Percentiles rank a stretch among this genome's conserved stretches.
Conservation (phyloP, 92 coral and sea anemone genomes). For the Epizoanthus illoricatus region DNA sequence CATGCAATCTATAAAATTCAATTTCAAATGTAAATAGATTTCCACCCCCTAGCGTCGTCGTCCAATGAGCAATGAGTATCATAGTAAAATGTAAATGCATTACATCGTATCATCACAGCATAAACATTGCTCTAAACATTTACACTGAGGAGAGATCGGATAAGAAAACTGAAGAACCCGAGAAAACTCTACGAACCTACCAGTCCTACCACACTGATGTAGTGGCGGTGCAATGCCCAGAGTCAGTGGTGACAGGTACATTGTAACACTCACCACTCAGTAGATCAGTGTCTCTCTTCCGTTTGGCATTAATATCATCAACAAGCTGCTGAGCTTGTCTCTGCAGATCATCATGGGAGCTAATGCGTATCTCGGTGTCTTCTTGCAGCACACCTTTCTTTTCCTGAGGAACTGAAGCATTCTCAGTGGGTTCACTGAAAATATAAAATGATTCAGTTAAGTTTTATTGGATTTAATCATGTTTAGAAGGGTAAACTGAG, state of each 20-base stretch:
- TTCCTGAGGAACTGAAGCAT: constrained; percentile 26
- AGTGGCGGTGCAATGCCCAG: background rate
- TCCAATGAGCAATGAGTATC: background rate
- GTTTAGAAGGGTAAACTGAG: no score
- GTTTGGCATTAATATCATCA: constrained; percentile 90
- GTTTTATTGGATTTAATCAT: no score
- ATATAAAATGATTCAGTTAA: no score
- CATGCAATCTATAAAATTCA: no score
- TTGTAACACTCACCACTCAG: constrained; percentile 67
- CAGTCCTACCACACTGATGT: no score
- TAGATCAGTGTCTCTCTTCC: constrained; percentile 92
- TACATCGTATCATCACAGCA: no score
- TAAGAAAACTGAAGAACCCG: background rate
- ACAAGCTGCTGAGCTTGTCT: constrained; percentile 88
- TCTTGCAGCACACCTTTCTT: background rate
- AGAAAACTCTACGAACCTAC: background rate
- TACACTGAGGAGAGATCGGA: no score
- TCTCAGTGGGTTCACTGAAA: constrained; percentile 30
- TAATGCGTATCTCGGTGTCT: constrained; percentile 13
- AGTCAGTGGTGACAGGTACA: background rate
- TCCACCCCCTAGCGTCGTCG: no score
- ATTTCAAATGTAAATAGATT: no score
- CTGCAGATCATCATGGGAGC: constrained; percentile 78
- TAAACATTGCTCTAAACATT: background rate
- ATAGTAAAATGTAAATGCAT: background rate